These are phyloP conservation scores for Mythimna lalbum DNA, from an alignment of 2,888 invertebrate genomes.

Conservation along the genomic window DNA sequence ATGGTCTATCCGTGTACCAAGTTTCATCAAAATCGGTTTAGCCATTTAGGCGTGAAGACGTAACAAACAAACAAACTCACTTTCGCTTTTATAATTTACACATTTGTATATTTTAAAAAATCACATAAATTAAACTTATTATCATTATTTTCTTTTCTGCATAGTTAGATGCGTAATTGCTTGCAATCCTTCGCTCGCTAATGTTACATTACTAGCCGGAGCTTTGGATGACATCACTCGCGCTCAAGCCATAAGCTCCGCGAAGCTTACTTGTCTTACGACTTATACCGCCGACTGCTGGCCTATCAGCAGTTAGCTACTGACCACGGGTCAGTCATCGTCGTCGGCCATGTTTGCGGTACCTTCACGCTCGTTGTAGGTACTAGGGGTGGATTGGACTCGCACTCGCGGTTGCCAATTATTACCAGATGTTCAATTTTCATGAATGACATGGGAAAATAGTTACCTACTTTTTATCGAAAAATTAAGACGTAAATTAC, in stretches of 20 bases:
- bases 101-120: too few relatives aligned
- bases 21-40: too few relatives aligned
- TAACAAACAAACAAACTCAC: too few relatives aligned
- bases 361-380: slow-evolving; percentile 9
- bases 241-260: slow-evolving; percentile 3
- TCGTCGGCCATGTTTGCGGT: slow-evolving; percentile 25
- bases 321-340: slow-evolving; percentile 31
- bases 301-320: not conserved
- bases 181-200: slow-evolving; percentile 9
- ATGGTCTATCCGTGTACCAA: too few relatives aligned
- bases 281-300: not conserved
- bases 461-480: not conserved
- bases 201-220: slow-evolving; percentile 2
- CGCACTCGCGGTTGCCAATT: slow-evolving; percentile 17
- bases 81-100: too few relatives aligned
- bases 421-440: slow-evolving; percentile 27
- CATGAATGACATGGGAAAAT: not conserved
- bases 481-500: not conserved
- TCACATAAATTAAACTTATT: too few relatives aligned
- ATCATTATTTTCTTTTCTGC: too few relatives aligned
- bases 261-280: not conserved
- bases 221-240: slow-evolving; percentile 39
- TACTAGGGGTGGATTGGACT: slow-evolving; percentile 1
- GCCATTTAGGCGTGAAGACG: too few relatives aligned
- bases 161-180: too few relatives aligned